Evolutionary conservation across 2,113 vertebrate species (phyloP), one percentile per base, ranked within the genome.

Genomic region (Shinisaurus crocodilurus): DNA sequence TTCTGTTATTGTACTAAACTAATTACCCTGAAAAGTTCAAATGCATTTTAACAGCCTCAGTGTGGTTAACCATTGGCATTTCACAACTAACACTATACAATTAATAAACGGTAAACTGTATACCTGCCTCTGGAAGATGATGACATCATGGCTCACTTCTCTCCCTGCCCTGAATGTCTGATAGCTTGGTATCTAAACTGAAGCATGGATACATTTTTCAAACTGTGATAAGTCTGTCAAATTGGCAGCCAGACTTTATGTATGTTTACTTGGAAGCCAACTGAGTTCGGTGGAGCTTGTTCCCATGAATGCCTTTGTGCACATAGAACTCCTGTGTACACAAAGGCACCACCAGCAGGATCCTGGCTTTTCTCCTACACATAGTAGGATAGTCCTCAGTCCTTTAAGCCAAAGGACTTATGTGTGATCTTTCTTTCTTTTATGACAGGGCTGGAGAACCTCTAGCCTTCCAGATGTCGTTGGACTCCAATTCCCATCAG

Each of bases 381-480:
- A 32, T 16, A 45, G 27, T 85, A 69, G 29, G 27, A 32, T 3
- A 32, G 20, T 3, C 57, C 37, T 32, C 27, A 20, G 43, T 57
- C 37, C 5, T 82, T 82, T 60, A 16, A 60, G 34, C 54, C 60
- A 84, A 67, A 9, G 15, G 37, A 4, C 25, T 84, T 40, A 32
- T 43, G 60, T 43, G 60, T 40, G 67, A 25, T 40, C 54, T 83
- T 84, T 84, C 54, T 83, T 84, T 84, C 18, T 79, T 72, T 90
- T 92, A 91, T 0, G 37, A 15, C 3, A 0, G 5, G 10, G 1
- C 50, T 54, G 50, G 9, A 10, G 6, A 54, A 54, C 6, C 50
- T 54, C 5, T 54, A 54, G 50, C 50, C 10, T 1, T 54, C 10
- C 50, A 54, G 50, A 54, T 54, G 10, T 54, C 12, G 48, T 54